A percentile compares a stretch with the other conserved stretches of the same genome.
These are phyloP conservation scores for Marronus borbonicus DNA, from an alignment of 2,888 invertebrate genomes.

Conservation along the genomic window DNA sequence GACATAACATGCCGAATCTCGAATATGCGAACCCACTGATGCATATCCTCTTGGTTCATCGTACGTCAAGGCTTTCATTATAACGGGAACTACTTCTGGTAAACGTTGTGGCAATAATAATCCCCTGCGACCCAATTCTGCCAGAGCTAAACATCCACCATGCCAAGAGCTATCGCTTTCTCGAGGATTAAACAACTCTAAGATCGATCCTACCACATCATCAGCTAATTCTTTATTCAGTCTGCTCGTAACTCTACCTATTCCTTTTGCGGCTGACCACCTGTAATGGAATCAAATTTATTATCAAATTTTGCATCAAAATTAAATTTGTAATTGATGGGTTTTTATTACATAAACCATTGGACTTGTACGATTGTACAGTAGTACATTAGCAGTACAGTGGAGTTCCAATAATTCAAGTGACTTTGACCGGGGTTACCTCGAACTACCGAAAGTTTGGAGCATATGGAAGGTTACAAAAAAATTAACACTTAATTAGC, in stretches of 20 bases:
- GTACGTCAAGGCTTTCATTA: slow-evolving; percentile 87
- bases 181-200: slow-evolving; percentile 79
- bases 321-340: too few species aligned
- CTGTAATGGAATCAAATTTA: slow-evolving; percentile 69
- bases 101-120: slow-evolving; percentile 88
- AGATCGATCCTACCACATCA: slow-evolving; percentile 92
- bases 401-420: too few species aligned
- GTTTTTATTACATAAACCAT: too few species aligned
- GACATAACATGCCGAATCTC: slow-evolving; percentile 99
- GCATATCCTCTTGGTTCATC: slow-evolving; percentile 92
- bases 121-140: slow-evolving; percentile 93
- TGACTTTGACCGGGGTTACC: too few species aligned
- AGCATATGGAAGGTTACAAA: too few species aligned
- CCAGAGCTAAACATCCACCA: slow-evolving; percentile 94
- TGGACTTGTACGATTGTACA: too few species aligned
- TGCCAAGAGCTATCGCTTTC: slow-evolving; percentile 95
- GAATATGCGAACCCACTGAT: slow-evolving; percentile 91
- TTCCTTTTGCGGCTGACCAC: slow-evolving; percentile 97
- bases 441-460: too few species aligned
- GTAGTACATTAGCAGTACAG: too few species aligned
- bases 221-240: slow-evolving; percentile 90
- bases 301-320: background rate
- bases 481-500: too few species aligned
- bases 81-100: slow-evolving; percentile 83
- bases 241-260: slow-evolving; percentile 92